Base-by-base conservation (phyloP, 2,113 vertebrate species). In the Aleadryas rufinucha region DNA sequence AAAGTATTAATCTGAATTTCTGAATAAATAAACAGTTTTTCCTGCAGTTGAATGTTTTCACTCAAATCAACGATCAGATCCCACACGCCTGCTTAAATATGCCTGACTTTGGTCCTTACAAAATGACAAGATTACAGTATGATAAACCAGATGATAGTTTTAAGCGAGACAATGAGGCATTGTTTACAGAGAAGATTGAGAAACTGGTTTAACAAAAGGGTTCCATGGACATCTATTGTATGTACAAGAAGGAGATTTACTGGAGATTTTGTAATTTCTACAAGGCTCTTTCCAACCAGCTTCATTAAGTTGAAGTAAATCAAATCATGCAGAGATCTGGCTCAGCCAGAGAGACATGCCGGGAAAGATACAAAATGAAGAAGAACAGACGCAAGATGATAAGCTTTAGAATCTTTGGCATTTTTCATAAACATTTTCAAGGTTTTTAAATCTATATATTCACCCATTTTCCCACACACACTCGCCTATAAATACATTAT, bases 301-400 rank as follows among this genome's bases (percentile, higher is more conserved):
- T 97, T 98, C 97, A 98, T 98, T 98, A 98, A 98, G 95, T 97
- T 95, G 93, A 96, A 98, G 97, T 97, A 98, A 98, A 98, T 98
- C 97, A 98, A 97, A 98, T 97, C 97, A 97, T 95, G 97, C 97
- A 97, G 97, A 97, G 97, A 98, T 97, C 95, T 96, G 96, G 94
- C 95, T 96, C 91, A 96, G 96, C 78, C 85, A 97, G 95, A 97
- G 92, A 97, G 88, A 96, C 97, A 97, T 92, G 90, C 93, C 84
- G 93, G 94, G 96, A 82, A 96, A 97, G 95, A 97, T 92, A 91
- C n/a, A 96, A 96, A 90, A 97, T 96, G 97, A 98, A 97, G 97
- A 97, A 97, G 97, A 97, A 97, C 97, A 98, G 97, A 97, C 87
- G 15, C 69, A 24, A 95, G 87, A 96, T 93, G 96, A 97, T 97